phyloP scores from a whole-genome alignment of 2,888 invertebrate species.

The Andricus curvator region DNA sequence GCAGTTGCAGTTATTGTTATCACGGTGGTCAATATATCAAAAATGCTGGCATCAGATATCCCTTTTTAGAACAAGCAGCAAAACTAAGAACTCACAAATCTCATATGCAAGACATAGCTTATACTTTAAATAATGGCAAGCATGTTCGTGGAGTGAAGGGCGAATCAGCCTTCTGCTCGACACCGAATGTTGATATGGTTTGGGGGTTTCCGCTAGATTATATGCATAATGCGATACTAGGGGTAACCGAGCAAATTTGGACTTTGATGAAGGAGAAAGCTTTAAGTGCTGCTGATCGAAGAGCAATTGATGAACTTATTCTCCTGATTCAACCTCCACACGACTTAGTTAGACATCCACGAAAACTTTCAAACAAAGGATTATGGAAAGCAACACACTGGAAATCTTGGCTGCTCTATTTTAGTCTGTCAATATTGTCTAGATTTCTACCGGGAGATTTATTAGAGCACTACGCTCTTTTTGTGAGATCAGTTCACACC shows the following conservation, averaged over 20 bases:
- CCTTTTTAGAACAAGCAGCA: conserved; percentile 17
- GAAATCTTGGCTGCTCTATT: too few relatives aligned
- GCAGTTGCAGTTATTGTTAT: conserved; percentile 47
- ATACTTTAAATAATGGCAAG: conserved; percentile 25
- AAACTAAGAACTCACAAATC: conserved; percentile 33
- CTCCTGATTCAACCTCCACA: conserved; percentile 20
- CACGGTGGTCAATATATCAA: conserved; percentile 30
- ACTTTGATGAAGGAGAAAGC: conserved; percentile 19
- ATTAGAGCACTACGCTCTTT: conserved; percentile 30
- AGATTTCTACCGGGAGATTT: conserved; percentile 19
- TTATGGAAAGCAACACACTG: conserved; percentile 25
- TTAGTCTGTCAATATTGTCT: conserved; percentile 24
- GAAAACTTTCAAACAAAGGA: background rate
- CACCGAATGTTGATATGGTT: conserved; percentile 1
- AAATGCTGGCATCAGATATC: too few relatives aligned
- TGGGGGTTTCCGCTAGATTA: too few relatives aligned
- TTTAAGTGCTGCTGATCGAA: conserved; percentile 16
- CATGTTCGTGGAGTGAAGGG: conserved; percentile 47
- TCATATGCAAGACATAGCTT: conserved; percentile 21
- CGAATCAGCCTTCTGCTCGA: conserved; percentile 37
- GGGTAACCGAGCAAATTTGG: conserved; percentile 44
- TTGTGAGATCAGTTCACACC: conserved; percentile 36
- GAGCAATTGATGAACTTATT: conserved; percentile 30
- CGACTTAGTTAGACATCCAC: conserved; percentile 26
- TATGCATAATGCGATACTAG: background rate